Percentiles rank a stretch among this genome's conserved stretches.
These are phyloP conservation scores for Acomys russatus DNA, from an alignment of 2,797 vertebrate species.

Conservation along the genomic window DNA sequence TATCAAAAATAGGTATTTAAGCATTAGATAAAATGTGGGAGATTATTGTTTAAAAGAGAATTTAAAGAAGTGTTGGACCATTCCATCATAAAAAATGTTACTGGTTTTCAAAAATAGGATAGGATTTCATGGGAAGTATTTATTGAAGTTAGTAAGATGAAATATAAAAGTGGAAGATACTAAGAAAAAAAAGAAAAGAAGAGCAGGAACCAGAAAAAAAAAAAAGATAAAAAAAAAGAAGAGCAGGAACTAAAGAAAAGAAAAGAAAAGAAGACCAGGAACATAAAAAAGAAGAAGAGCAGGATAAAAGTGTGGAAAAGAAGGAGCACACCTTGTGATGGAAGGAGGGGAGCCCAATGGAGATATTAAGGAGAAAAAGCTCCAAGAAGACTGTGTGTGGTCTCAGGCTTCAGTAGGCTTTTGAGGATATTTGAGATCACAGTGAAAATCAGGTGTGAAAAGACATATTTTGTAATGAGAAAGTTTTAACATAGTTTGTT, in stretches of 20 bases:
- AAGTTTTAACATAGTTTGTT: background rate
- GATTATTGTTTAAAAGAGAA: background rate
- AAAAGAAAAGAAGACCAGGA: background rate
- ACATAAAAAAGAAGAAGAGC: background rate
- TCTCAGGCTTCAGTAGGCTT: background rate
- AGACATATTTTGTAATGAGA: background rate
- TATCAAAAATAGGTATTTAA: background rate
- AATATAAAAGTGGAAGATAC: background rate
- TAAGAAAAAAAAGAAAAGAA: background rate
- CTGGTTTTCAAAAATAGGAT: background rate
- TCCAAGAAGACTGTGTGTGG: background rate
- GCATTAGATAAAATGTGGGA: background rate
- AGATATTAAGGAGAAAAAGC: background rate
- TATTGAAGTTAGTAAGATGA: background rate
- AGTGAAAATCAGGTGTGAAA: background rate
- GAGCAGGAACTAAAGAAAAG: background rate
- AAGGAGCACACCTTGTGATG: too few relatives aligned
- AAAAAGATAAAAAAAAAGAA: background rate
- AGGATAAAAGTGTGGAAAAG: background rate
- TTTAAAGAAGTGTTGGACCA: background rate
- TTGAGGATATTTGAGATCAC: background rate
- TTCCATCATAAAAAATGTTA: background rate
- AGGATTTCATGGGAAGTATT: background rate
- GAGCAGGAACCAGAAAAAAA: too few relatives aligned
- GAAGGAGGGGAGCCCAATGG: background rate